Evolutionary conservation across 2,888 invertebrate species (phyloP).

Genomic region (Drosophila paucipuncta): DNA sequence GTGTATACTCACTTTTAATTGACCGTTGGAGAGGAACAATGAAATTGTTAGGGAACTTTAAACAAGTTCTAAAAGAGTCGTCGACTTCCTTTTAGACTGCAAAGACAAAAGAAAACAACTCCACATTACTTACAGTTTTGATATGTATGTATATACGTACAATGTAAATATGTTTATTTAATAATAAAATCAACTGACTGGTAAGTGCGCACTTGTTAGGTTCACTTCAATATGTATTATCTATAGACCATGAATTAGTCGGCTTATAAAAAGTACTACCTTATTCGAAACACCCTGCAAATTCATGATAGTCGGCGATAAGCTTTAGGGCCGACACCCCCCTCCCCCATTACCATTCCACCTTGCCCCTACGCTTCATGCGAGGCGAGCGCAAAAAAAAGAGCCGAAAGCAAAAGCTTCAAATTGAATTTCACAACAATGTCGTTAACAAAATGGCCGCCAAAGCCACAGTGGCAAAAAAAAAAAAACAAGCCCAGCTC

Average conservation of each 20-base stretch:
- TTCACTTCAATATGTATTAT: constrained; percentile 2
- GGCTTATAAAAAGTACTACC: constrained; percentile 30
- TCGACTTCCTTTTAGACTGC: constrained; percentile 83
- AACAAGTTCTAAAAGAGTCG: constrained; percentile 83
- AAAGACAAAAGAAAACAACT: constrained; percentile 53
- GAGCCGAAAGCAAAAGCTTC: constrained; percentile 46
- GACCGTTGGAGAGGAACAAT: constrained; percentile 83
- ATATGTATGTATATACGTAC: constrained; percentile 8
- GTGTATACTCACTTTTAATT: constrained; percentile 82
- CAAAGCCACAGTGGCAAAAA: constrained; percentile 27
- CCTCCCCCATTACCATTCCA: background rate
- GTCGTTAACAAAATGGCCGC: constrained; percentile 53
- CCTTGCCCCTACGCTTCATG: background rate
- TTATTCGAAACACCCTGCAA: constrained; percentile 36
- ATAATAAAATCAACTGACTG: background rate
- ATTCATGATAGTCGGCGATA: constrained; percentile 30
- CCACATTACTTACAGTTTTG: constrained; percentile 41
- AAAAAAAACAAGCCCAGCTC: constrained; percentile 44
- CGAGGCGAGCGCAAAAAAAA: background rate
- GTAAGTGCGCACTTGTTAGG: background rate
- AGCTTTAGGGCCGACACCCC: constrained; percentile 9
- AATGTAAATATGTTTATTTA: background rate
- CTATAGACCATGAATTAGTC: background rate
- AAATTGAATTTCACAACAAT: constrained; percentile 67
- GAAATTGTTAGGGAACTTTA: constrained; percentile 83